Percentiles rank a stretch among this genome's conserved stretches.
These are phyloP conservation scores for Alsophila aescularia DNA, from an alignment of 2,888 invertebrate species.

Conservation along the genomic window DNA sequence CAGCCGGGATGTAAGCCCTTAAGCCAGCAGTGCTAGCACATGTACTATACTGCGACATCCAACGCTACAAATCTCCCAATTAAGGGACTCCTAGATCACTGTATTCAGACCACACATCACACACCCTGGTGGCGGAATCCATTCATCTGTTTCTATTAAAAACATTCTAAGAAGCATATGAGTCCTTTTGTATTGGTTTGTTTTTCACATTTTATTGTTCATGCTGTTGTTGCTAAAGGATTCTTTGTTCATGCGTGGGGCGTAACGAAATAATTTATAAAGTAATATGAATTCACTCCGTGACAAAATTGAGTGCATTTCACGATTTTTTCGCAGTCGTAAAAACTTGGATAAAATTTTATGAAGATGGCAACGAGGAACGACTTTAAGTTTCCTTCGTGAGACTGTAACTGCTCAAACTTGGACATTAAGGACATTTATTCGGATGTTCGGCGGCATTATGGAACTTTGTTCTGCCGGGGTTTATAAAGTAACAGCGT, in stretches of 20 bases:
- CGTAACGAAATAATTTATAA: no score
- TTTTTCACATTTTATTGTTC: no score
- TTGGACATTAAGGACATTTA: slow-evolving; percentile 37
- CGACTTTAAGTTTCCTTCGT: slow-evolving; percentile 40
- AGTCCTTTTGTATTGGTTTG: no score
- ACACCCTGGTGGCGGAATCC: no score
- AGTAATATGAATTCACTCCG: background rate
- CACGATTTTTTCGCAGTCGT: slow-evolving; percentile 26
- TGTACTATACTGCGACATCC: background rate
- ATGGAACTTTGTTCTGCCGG: slow-evolving; percentile 19
- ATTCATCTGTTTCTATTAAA: no score
- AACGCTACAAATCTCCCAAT: slow-evolving; percentile 16
- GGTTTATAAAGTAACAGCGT: background rate
- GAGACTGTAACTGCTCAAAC: slow-evolving; percentile 38
- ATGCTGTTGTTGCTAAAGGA: no score
- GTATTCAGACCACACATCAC: background rate
- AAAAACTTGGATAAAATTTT: slow-evolving; percentile 37
- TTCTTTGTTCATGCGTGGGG: no score
- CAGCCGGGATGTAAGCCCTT: slow-evolving; percentile 5
- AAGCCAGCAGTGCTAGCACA: slow-evolving; percentile 3
- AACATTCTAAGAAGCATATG: no score
- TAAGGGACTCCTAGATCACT: slow-evolving; percentile 5
- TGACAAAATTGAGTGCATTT: slow-evolving; percentile 29
- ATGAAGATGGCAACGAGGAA: slow-evolving; percentile 35
- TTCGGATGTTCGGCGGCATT: slow-evolving; percentile 28